Conservation (phyloP, 2,888 invertebrate species). For the Ypsolopha scabrella region DNA sequence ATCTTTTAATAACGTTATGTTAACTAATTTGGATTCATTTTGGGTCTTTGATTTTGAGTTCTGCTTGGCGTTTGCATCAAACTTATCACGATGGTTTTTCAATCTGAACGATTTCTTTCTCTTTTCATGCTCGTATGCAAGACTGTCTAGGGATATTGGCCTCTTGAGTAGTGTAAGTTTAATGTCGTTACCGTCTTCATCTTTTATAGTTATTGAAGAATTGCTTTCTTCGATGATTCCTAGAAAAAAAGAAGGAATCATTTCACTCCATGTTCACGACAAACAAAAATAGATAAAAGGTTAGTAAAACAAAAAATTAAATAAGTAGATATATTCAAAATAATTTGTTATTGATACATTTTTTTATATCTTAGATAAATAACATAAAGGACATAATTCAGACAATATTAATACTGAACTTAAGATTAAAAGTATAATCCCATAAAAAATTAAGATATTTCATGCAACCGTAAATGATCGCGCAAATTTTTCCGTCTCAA, state of each 20-base stretch:
- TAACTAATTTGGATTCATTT: background rate
- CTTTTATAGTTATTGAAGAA: conserved; percentile 34
- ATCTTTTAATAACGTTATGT: conserved; percentile 22
- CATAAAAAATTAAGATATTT: conserved; percentile 17
- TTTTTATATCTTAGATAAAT: no score
- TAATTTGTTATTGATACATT: background rate
- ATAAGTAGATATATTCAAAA: background rate
- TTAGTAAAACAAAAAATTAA: background rate
- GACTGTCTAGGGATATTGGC: conserved; percentile 30
- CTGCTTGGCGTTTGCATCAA: no score
- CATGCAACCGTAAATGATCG: conserved; percentile 53
- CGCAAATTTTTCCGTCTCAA: conserved; percentile 55
- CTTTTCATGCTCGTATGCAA: conserved; percentile 24
- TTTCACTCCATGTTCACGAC: background rate
- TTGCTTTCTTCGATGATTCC: conserved; percentile 37
- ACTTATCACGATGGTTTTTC: no score
- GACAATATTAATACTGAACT: no score
- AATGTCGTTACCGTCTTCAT: conserved; percentile 32
- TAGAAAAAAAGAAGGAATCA: conserved; percentile 32
- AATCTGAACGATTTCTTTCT: background rate
- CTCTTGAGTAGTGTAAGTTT: conserved; percentile 31
- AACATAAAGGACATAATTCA: no score
- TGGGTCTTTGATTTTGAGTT: background rate
- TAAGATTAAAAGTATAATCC: background rate
- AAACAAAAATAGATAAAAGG: background rate